Base-by-base conservation (phyloP, 2,797 vertebrate species). In the Chrysocyon brachyurus region DNA sequence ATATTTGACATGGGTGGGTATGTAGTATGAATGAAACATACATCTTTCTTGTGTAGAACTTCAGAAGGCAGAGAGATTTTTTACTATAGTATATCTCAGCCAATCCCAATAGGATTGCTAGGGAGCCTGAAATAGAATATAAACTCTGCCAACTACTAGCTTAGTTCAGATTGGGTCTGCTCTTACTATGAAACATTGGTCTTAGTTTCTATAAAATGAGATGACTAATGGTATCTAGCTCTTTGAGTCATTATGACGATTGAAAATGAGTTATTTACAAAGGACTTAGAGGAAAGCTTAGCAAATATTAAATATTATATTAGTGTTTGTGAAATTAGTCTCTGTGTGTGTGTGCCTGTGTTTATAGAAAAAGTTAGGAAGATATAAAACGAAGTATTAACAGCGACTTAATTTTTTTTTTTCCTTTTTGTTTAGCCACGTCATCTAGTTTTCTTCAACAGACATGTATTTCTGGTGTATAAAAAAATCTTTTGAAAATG, bases 191-290 rank as follows among this genome's bases (percentile, higher is more conserved):
- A 46, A 77, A 81, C 57, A 12, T 19, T 64, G 33, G 40, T 46
- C 21, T 94, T 61, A 17, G 14, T 89, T 91, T 81, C 89, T 77
- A 9, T 64, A 87, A 82, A 77, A 70, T 82, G 66, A 36, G 8
- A 90, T 92, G 64, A 56, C 0, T 73, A 72, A 78, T 54, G 54
- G 6, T 22, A 64, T 64, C 83, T 64, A 57, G 28, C 16, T 78
- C 33, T 49, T 22, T 77, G 28, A 26, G 61, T 96, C 54, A 72
- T 82, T 79, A 68, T 36, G 31, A 93, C 33, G 33, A 83, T 14
- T n/a, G 56, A 95, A 94, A 93, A 77, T 40, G 54, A 77, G 68
- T 40, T 85, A 94, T 61, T 96, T 75, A 33, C 78, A 91, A 77
- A 82, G 22, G 15, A 12, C 12, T 91, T 78, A 91, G 36, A 91